Evolutionary conservation across 2,113 vertebrate genomes (phyloP).

Genomic region (Mastomys coucha): DNA sequence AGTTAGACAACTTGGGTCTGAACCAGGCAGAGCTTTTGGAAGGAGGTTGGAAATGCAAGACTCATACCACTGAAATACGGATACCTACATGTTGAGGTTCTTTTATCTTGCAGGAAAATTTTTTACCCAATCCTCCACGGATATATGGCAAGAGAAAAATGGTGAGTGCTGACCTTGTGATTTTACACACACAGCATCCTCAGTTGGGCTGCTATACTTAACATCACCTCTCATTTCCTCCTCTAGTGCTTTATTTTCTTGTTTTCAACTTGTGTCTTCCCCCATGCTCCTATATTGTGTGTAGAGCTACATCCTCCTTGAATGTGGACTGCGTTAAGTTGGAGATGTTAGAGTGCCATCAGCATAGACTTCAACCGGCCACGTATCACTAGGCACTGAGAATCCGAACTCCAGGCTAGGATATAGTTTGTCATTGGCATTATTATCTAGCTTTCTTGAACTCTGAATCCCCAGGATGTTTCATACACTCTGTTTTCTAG

Average conservation of each 20-base stretch:
- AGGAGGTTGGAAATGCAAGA: background rate
- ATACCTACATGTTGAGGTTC: background rate
- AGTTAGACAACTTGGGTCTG: background rate
- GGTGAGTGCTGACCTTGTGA: conserved; percentile 46
- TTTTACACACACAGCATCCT: background rate
- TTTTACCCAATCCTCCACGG: conserved; percentile 7
- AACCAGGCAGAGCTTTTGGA: conserved; percentile 2
- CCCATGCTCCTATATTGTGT: background rate
- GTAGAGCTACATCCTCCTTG: background rate
- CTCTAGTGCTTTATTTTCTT: background rate
- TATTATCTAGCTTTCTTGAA: background rate
- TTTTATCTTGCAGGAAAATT: conserved; percentile 60
- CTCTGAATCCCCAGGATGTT: background rate
- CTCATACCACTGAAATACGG: background rate
- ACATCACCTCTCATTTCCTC: background rate
- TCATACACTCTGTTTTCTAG: background rate
- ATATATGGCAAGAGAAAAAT: background rate
- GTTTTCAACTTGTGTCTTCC: background rate
- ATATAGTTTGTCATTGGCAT: background rate
- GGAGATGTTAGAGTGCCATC: background rate
- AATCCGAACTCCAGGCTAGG: background rate
- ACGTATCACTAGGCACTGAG: background rate
- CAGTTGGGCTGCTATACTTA: background rate
- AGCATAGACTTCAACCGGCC: background rate
- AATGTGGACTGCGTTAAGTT: background rate